A percentile compares a stretch with the other conserved stretches of the same genome.
Evolutionary conservation across 2,797 vertebrate species (phyloP).

Genomic region (Myotis planiceps): DNA sequence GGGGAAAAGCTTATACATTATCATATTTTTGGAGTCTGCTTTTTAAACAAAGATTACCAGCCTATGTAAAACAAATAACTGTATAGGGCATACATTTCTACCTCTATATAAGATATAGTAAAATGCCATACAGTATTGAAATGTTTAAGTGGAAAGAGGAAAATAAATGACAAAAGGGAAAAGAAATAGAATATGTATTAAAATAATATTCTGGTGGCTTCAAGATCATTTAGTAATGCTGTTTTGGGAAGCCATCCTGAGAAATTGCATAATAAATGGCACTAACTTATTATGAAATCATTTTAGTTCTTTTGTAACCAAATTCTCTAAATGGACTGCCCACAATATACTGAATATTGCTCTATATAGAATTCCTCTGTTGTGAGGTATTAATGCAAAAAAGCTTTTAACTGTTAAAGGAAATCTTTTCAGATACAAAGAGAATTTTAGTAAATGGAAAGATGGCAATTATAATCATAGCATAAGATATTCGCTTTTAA

Average conservation of each 20-base stretch:
- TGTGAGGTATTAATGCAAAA: conserved; percentile 50
- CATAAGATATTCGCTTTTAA: conserved; percentile 22
- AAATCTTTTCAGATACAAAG: conserved; percentile 60
- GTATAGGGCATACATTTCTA: background rate
- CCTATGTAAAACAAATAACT: background rate
- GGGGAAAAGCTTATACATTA: background rate
- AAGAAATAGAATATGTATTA: background rate
- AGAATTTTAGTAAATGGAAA: conserved; percentile 54
- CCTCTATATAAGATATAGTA: background rate
- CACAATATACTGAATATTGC: background rate
- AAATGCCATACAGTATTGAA: background rate
- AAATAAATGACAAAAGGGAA: background rate
- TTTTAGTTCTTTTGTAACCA: conserved; percentile 31
- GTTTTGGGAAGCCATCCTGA: background rate
- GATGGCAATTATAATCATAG: conserved; percentile 64
- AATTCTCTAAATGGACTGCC: conserved; percentile 40
- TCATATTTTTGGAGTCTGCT: background rate
- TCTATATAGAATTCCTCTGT: conserved; percentile 25
- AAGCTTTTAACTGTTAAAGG: conserved; percentile 59
- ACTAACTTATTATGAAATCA: background rate
- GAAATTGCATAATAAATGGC: background rate
- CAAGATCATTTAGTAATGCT: conserved; percentile 1
- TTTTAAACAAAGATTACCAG: background rate
- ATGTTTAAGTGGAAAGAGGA: background rate
- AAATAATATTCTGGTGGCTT: conserved; percentile 16